phyloP scores from a whole-genome alignment of 2,113 vertebrate genomes.

The Trinectes maculatus region DNA sequence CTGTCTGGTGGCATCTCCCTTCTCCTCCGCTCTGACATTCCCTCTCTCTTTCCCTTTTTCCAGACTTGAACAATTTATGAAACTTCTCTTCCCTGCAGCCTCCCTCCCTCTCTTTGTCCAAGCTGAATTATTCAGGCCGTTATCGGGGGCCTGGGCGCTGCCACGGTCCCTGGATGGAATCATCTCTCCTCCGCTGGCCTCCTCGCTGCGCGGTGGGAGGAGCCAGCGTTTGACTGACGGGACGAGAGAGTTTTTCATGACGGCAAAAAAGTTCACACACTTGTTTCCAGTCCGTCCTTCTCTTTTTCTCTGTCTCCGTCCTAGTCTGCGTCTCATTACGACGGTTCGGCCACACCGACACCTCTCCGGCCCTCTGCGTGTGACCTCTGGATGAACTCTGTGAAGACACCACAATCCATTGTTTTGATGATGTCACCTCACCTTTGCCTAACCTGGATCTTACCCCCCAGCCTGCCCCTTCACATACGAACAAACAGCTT shows the following conservation, averaged over 20 bases:
- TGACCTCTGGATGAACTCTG: slow-evolving; percentile 70
- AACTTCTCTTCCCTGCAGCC: slow-evolving; percentile 12
- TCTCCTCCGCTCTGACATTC: slow-evolving; percentile 52
- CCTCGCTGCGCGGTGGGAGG: slow-evolving; percentile 48
- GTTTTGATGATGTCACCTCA: slow-evolving; percentile 74
- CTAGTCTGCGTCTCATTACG: not conserved
- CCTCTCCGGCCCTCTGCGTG: slow-evolving; percentile 4
- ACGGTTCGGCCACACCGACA: not conserved
- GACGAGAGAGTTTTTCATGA: not conserved
- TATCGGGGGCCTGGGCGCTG: slow-evolving; percentile 48
- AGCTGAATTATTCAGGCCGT: slow-evolving; percentile 67
- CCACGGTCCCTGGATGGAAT: slow-evolving; percentile 53
- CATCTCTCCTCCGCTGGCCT: slow-evolving; percentile 60
- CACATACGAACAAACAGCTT: slow-evolving; percentile 62
- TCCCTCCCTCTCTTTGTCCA: slow-evolving; percentile 49
- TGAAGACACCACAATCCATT: slow-evolving; percentile 54
- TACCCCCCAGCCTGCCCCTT: slow-evolving; percentile 60
- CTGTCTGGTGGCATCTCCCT: slow-evolving; percentile 74
- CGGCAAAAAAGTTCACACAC: not conserved
- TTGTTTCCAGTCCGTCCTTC: not conserved
- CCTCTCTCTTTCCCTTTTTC: slow-evolving; percentile 35
- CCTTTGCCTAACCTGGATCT: slow-evolving; percentile 76
- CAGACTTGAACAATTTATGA: slow-evolving; percentile 31
- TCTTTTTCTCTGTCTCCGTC: not conserved
- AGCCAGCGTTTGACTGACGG: slow-evolving; percentile 26